Conservation (phyloP, 2,888 invertebrate species). For the Melolontha melolontha region DNA sequence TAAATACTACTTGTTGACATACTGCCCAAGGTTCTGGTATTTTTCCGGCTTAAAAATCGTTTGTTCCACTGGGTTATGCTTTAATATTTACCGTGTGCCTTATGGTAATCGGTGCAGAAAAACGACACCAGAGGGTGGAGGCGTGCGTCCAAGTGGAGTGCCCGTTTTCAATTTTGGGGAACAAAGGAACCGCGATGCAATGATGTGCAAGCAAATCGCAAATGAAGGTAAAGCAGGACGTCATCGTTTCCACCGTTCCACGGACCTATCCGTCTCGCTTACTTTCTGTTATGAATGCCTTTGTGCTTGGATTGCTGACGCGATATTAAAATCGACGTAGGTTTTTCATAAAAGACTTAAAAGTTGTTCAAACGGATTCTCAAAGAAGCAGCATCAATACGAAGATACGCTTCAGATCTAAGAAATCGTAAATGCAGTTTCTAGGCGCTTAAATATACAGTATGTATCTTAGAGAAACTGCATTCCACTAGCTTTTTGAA, state of each 20-base stretch:
- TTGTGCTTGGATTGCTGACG: constrained; percentile 10
- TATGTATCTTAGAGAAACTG: neutral
- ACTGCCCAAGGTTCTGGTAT: too few species aligned
- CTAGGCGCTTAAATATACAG: neutral
- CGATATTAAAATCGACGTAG: constrained; percentile 12
- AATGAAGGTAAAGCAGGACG: constrained; percentile 14
- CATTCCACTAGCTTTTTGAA: neutral
- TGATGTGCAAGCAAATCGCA: constrained; percentile 21
- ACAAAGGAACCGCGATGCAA: constrained; percentile 22
- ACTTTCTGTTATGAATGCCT: constrained; percentile 1
- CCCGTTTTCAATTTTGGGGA: constrained; percentile 29
- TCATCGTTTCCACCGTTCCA: too few species aligned
- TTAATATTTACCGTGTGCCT: constrained; percentile 28
- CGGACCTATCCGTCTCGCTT: too few species aligned
- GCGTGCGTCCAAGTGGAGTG: neutral
- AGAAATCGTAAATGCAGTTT: too few species aligned
- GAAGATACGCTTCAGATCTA: too few species aligned
- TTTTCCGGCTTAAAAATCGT: too few species aligned
- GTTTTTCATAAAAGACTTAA: neutral
- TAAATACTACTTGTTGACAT: too few species aligned
- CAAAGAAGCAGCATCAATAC: too few species aligned
- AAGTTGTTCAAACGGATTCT: too few species aligned
- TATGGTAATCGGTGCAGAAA: constrained; percentile 22
- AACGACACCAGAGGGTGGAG: neutral
- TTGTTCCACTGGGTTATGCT: neutral